Base-by-base conservation (phyloP, 92 coral and sea anemone species). In the Paramuricea clavata region DNA sequence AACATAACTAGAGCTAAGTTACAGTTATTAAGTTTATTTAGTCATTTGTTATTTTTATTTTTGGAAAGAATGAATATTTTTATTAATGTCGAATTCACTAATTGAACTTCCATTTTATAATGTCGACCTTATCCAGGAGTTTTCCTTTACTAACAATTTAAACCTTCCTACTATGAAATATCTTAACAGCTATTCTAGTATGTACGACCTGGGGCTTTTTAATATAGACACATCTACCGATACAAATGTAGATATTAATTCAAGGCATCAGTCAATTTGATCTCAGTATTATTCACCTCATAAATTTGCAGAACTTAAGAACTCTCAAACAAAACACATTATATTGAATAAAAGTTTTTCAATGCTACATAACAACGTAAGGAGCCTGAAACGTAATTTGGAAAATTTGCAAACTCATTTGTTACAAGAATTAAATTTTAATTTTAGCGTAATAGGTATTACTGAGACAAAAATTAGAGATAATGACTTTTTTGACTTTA, bases 401-500 rank as follows among this genome's bases (percentile, higher is more conserved):
- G 86, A 85, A 56, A 78, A 88, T 30, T 75, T 62, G 34, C n/a
- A n/a, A n/a, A n/a, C n/a, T n/a, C n/a, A n/a, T n/a, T n/a, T 86
- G 27, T 59, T 86, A 30, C 54, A 76, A 15, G 78, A 76, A 77
- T 39, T 89, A 25, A 72, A 73, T 64, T 70, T 54, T 73, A 49
- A 61, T 26, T 90, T 86, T 82, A 74, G 41, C 75, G 74, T 90
- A 23, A 82, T 90, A 12, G 91, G 91, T 5, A 32, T 90, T 3
- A 81, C 90, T 21, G 91, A 87, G 86, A 90, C 88, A 6, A 82
- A 77, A 61, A 90, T 90, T 43, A 54, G 75, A 9, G 68, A 81
- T 31, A 68, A 70, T 44, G 52, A 64, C 32, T 47, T 12, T 28
- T 32, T 80, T 11, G 50, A 74, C 28, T 87, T 75, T 36, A 76